Conservation (phyloP, 2,797 vertebrate species). For the Poecilia picta region DNA sequence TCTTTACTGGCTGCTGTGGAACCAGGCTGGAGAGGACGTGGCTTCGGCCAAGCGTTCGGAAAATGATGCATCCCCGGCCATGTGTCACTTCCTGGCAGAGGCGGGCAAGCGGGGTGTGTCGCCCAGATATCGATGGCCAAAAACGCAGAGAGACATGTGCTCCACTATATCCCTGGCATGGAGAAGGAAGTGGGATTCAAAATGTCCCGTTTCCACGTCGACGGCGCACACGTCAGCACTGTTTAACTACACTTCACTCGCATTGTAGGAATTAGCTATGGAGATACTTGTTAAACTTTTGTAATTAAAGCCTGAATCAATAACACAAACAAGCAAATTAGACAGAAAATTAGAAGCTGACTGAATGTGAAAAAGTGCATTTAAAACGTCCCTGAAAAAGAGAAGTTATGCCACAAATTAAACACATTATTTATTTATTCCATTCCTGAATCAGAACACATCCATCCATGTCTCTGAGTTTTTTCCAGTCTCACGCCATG, state of each 20-base stretch:
- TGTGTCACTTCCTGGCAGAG: slow-evolving; percentile 37
- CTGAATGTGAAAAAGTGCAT: not conserved
- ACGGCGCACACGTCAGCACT: not conserved
- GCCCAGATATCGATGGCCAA: slow-evolving; percentile 45
- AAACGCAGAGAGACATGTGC: slow-evolving; percentile 42
- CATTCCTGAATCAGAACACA: not conserved
- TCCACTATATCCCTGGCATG: slow-evolving; percentile 36
- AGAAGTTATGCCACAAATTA: not conserved
- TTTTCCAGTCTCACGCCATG: not conserved
- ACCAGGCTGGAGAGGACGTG: slow-evolving; percentile 46
- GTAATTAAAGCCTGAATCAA: not conserved
- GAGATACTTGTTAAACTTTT: not conserved
- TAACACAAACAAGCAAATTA: not conserved
- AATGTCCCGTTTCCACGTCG: not conserved
- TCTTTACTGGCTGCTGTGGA: slow-evolving; percentile 51
- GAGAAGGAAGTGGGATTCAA: slow-evolving; percentile 14
- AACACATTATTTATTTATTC: not conserved
- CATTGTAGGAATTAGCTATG: not conserved
- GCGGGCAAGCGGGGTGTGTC: slow-evolving; percentile 18
- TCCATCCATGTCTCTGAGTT: not conserved
- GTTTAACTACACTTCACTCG: not conserved
- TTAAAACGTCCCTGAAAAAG: not conserved
- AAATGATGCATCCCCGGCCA: slow-evolving; percentile 59
- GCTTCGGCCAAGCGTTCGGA: slow-evolving; percentile 21
- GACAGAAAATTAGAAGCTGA: not conserved